phyloP scores from a whole-genome alignment of 2,888 invertebrate genomes.

The Theodoxus fluviatilis region DNA sequence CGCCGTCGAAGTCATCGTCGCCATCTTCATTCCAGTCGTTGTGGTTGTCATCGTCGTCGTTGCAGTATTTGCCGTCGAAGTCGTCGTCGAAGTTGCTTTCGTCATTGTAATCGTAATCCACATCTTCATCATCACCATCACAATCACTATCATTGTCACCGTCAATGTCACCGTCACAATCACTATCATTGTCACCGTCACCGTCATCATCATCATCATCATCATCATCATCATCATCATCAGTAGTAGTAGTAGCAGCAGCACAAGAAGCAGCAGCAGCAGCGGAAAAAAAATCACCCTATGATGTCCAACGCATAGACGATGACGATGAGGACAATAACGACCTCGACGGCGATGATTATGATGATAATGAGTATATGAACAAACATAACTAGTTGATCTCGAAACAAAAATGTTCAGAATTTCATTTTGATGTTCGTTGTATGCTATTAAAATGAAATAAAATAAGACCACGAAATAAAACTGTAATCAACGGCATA shows the following conservation, averaged over 20 bases:
- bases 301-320: too few species aligned
- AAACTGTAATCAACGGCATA: too few species aligned
- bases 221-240: slow-evolving; percentile 1
- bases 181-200: neutral
- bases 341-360: too few species aligned
- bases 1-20: neutral
- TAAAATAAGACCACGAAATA: too few species aligned
- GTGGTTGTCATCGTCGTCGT: neutral
- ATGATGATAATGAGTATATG: too few species aligned
- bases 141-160: neutral
- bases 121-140: neutral
- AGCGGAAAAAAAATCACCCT: too few species aligned
- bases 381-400: too few species aligned
- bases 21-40: neutral
- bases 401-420: too few species aligned
- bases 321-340: too few species aligned
- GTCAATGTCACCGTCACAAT: neutral
- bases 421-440: too few species aligned
- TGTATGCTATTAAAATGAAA: too few species aligned
- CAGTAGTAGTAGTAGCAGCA: neutral
- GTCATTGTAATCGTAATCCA: neutral
- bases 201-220: slow-evolving; percentile 1
- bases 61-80: neutral
- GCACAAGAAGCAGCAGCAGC: too few species aligned
- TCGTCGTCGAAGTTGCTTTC: neutral